Evolutionary conservation across 1,140 invertebrate species (phyloP).

Genomic region (Zaprionus lachaisei): DNA sequence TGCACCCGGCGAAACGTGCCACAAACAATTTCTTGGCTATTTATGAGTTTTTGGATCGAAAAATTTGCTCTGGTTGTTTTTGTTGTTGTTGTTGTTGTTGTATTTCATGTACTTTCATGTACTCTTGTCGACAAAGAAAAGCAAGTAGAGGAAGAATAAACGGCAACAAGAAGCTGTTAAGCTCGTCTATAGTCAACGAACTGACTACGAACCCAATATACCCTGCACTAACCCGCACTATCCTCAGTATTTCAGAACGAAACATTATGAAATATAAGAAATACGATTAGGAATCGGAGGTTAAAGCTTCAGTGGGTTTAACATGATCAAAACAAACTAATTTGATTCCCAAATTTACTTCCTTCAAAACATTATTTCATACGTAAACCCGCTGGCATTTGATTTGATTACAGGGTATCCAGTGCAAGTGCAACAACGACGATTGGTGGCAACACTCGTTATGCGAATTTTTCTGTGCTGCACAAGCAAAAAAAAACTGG

Average conservation of each 20-base stretch:
- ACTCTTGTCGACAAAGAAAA: background rate
- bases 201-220: background rate
- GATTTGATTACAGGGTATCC: conserved; percentile 17
- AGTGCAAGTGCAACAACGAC: conserved; percentile 5
- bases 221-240: background rate
- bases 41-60: conserved; percentile 8
- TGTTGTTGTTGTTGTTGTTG: background rate
- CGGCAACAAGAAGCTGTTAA: conserved; percentile 7
- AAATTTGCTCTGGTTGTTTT: background rate
- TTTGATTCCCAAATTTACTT: no score
- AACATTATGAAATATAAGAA: no score
- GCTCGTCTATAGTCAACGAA: background rate
- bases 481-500: conserved; percentile 42
- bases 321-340: no score
- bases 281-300: no score
- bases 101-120: conserved; percentile 1
- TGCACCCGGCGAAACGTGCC: background rate
- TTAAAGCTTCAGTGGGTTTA: no score
- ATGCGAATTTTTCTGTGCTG: conserved; percentile 30
- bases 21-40: conserved; percentile 4
- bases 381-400: background rate
- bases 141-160: background rate
- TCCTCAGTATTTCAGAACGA: no score
- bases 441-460: conserved; percentile 18
- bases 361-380: no score